Evolutionary conservation across 2,113 vertebrate genomes (phyloP).

Genomic region (Callopanchax toddi): DNA sequence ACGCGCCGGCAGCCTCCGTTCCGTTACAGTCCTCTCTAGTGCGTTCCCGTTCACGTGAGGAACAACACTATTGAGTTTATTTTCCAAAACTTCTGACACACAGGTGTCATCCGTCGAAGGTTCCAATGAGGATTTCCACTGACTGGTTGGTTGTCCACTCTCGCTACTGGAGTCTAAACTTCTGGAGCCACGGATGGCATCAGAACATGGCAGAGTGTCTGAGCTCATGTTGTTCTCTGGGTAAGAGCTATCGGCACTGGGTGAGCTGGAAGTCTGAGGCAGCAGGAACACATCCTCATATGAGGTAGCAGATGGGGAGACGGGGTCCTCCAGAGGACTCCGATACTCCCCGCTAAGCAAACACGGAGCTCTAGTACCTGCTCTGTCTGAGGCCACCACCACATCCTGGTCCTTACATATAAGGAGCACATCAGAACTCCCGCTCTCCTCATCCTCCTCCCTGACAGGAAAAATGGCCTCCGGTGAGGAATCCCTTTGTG

Average conservation of each 20-base stretch:
- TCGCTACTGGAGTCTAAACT: conserved; percentile 35
- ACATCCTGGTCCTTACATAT: conserved; percentile 60
- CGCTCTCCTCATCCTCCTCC: conserved; percentile 28
- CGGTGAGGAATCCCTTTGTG: conserved; percentile 35
- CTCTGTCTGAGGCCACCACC: conserved; percentile 8
- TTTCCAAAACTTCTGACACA: conserved; percentile 32
- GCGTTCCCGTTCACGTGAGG: conserved; percentile 54
- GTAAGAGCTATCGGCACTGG: conserved; percentile 55
- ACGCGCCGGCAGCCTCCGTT: conserved; percentile 72
- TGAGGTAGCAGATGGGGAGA: conserved; percentile 72
- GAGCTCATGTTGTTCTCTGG: conserved; percentile 35
- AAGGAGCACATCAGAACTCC: conserved; percentile 55
- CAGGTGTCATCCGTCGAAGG: conserved; percentile 44
- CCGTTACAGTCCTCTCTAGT: conserved; percentile 54
- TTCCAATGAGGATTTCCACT: conserved; percentile 15
- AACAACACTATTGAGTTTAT: conserved; percentile 23
- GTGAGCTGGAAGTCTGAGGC: conserved; percentile 72
- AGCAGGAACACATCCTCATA: conserved; percentile 68
- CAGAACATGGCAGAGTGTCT: conserved; percentile 26
- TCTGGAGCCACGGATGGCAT: conserved; percentile 1
- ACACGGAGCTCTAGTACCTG: conserved; percentile 32
- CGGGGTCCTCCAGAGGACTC: conserved; percentile 73
- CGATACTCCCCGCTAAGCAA: conserved; percentile 66
- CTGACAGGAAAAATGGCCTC: conserved; percentile 5
- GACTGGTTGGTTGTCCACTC: conserved; percentile 19